Base-by-base conservation (phyloP, 2,797 vertebrate genomes). In the Acestrorhynchus altus region DNA sequence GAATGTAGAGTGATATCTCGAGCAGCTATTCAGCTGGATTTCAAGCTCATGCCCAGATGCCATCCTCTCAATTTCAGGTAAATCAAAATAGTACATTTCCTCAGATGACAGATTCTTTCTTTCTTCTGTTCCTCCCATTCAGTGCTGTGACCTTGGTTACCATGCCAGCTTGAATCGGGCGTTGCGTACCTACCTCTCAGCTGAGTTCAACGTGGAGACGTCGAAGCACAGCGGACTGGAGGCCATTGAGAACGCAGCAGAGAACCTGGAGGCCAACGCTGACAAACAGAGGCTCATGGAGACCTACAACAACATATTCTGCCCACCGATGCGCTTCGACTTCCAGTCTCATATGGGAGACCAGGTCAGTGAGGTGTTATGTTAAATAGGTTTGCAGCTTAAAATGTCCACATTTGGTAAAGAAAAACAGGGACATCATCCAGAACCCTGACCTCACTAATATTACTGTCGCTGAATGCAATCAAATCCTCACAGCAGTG, bases 311-410 rank as follows among this genome's bases (percentile, higher is more conserved):
- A 98, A 93, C 0, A 95, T 98, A 86, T 99, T 99, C 94, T 99
- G 98, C 31, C 97, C 96, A 0, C 97, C 98, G 3, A 94, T 96
- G 90, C 96, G 96, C 87, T 99, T 99, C 15, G 98, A 99, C 85
- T 99, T 99, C 89, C 98, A 99, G 92, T 97, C 97, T 0, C 98
- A 99, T 79, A 99, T 99, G 97, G 98, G 98, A 31, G 98, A 99
- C 77, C 95, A 91, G 96, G 98, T 99, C 22, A 79, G 73, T 56
- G 40, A n/a, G 16, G n/a, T n/a, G n/a, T n/a, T n/a, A n/a, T n/a
- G n/a, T n/a, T n/a, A n/a, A n/a, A n/a, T n/a, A n/a, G n/a, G 4
- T 42, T 42, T 15, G 13, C 44, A 46, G 13, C n/a, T n/a, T n/a
- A n/a, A n/a, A n/a, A n/a, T n/a, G n/a, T n/a, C n/a, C n/a, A n/a